phyloP scores from a whole-genome alignment of 2,113 vertebrate genomes.

The Hyperopisus bebe region DNA sequence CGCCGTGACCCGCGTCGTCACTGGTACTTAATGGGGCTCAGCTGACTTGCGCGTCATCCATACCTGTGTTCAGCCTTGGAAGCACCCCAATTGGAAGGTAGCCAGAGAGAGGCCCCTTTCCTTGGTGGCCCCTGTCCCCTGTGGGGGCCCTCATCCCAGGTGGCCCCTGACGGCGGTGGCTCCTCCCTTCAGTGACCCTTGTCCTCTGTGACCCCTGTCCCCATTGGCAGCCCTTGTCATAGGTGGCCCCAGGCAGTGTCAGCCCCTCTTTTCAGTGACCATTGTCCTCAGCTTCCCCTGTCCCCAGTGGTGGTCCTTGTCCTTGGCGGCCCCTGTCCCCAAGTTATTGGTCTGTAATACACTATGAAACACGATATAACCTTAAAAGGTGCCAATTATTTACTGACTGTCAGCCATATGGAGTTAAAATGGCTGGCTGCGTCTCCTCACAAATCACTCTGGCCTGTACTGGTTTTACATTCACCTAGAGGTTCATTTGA shows the following conservation, averaged over 20 bases:
- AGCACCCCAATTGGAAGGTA: too few relatives aligned
- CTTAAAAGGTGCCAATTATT: neutral
- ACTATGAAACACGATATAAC: neutral
- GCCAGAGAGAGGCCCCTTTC: too few relatives aligned
- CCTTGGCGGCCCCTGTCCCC: neutral
- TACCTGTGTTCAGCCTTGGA: too few relatives aligned
- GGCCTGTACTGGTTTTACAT: neutral
- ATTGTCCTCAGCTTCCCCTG: neutral
- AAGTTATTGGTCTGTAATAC: neutral
- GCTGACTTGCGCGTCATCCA: too few relatives aligned
- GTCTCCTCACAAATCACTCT: slow-evolving; percentile 11
- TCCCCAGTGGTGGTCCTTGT: too few relatives aligned
- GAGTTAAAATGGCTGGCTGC: neutral
- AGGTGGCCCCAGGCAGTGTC: too few relatives aligned
- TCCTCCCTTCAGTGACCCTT: neutral
- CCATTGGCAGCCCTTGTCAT: neutral
- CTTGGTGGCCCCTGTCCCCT: too few relatives aligned
- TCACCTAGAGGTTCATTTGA: neutral
- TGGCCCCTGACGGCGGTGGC: neutral
- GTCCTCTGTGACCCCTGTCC: neutral
- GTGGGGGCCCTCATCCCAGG: too few relatives aligned
- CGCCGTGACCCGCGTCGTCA: too few relatives aligned
- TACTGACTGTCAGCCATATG: neutral
- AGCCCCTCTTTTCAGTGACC: neutral
- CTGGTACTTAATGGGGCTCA: too few relatives aligned